These are phyloP conservation scores for Uropsilus gracilis DNA, from an alignment of 2,113 vertebrate genomes.

Conservation along the genomic window DNA sequence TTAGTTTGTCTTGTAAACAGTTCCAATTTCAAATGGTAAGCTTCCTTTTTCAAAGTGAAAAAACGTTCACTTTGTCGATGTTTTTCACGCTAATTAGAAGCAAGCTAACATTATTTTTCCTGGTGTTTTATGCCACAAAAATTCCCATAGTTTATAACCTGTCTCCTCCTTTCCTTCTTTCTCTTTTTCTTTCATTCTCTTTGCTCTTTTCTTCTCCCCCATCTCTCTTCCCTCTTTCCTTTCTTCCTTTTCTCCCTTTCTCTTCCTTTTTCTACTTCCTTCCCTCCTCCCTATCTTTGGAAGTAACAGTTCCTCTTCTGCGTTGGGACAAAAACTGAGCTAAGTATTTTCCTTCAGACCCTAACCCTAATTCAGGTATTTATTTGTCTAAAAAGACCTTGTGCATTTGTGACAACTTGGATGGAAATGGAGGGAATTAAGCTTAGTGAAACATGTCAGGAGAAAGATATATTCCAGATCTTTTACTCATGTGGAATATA, in stretches of 20 bases:
- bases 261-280: neutral
- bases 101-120: conserved; percentile 13
- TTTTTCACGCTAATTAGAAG: conserved; percentile 57
- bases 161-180: neutral
- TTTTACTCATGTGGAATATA: too few relatives aligned
- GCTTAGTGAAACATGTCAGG: too few relatives aligned
- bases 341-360: neutral
- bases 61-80: conserved; percentile 10
- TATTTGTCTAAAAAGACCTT: neutral
- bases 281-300: neutral
- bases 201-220: fast-evolving
- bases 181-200: neutral
- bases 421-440: too few relatives aligned
- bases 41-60: conserved; percentile 23
- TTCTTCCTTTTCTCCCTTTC: too few relatives aligned
- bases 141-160: neutral
- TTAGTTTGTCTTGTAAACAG: conserved; percentile 71
- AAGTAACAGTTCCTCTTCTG: neutral
- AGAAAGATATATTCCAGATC: too few relatives aligned
- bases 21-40: conserved; percentile 30
- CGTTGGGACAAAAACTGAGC: neutral
- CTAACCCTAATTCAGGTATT: neutral
- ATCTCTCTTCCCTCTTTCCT: fast-evolving
- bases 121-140: neutral
- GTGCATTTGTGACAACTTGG: too few relatives aligned